Conservation (phyloP, 2,888 invertebrate species). For the Epinotia nisella region DNA sequence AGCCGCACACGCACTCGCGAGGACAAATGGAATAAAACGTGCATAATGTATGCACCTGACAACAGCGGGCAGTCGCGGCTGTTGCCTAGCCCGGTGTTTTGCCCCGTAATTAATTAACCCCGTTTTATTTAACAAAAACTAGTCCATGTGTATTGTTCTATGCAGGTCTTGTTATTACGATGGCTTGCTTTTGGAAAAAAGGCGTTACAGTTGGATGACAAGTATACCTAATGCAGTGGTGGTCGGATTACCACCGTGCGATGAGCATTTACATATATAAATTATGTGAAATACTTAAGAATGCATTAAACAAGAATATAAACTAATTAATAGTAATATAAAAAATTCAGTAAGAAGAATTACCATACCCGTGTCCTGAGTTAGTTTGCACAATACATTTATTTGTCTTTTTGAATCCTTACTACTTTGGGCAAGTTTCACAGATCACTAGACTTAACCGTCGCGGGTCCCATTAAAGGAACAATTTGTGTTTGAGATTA, state of each 20-base stretch:
- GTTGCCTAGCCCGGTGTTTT: conserved; percentile 31
- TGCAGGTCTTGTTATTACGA: conserved; percentile 13
- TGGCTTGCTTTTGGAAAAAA: conserved; percentile 5
- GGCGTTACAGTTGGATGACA: neutral
- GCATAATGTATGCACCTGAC: conserved; percentile 39
- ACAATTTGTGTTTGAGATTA: conserved; percentile 59
- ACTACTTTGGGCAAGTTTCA: conserved; percentile 24
- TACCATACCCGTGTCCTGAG: conserved; percentile 24
- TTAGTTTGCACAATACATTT: conserved; percentile 10
- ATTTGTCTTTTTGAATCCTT: conserved; percentile 21
- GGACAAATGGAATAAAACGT: conserved; percentile 25
- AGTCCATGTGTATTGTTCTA: conserved; percentile 11
- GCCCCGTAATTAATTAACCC: conserved; percentile 33
- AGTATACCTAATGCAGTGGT: neutral
- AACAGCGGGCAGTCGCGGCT: conserved; percentile 26
- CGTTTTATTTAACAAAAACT: conserved; percentile 29
- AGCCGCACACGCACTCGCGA: conserved; percentile 6
- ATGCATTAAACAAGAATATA: no score
- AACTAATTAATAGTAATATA: conserved; percentile 1
- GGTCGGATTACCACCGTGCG: neutral
- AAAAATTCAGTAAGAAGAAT: neutral
- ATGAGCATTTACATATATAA: neutral
- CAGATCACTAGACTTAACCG: conserved; percentile 26
- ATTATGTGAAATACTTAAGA: no score
- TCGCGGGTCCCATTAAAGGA: conserved; percentile 48